A percentile compares a stretch with the other conserved stretches of the same genome.
Evolutionary conservation across 2,113 vertebrate genomes (phyloP).

Genomic region (Shinisaurus crocodilurus): DNA sequence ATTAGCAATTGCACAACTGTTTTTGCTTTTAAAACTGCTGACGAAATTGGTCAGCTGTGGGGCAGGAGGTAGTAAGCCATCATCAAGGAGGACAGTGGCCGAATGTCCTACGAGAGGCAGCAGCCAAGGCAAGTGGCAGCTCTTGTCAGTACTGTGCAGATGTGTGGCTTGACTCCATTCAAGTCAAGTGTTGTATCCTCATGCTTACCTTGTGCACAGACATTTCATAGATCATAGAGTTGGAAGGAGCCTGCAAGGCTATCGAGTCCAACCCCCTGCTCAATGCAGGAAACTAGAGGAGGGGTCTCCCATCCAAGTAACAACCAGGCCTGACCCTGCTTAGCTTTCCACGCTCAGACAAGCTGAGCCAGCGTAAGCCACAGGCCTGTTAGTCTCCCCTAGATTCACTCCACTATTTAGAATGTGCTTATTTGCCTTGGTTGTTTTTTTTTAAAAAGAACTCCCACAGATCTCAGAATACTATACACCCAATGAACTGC

Average conservation of each 20-base stretch:
- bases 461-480: slow-evolving; percentile 1
- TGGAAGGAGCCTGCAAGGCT: too few species aligned
- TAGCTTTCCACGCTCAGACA: too few species aligned
- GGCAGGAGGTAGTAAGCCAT: too few species aligned
- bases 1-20: neutral
- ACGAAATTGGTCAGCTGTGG: neutral
- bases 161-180: neutral
- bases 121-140: neutral
- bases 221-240: too few species aligned
- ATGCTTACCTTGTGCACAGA: neutral
- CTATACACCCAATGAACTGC: fast-evolving
- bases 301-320: too few species aligned
- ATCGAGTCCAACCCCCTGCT: too few species aligned
- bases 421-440: neutral
- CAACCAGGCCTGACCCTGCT: too few species aligned
- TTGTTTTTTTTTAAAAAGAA: neutral
- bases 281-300: too few species aligned
- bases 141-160: neutral
- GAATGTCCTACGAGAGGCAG: neutral
- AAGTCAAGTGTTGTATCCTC: neutral
- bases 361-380: too few species aligned
- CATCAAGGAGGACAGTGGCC: neutral
- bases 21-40: neutral
- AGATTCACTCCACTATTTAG: neutral
- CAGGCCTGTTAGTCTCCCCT: too few species aligned